A percentile compares a stretch with the other conserved stretches of the same genome.
These are phyloP conservation scores for Ophiodon elongatus DNA, from an alignment of 2,113 vertebrate species.

Conservation along the genomic window DNA sequence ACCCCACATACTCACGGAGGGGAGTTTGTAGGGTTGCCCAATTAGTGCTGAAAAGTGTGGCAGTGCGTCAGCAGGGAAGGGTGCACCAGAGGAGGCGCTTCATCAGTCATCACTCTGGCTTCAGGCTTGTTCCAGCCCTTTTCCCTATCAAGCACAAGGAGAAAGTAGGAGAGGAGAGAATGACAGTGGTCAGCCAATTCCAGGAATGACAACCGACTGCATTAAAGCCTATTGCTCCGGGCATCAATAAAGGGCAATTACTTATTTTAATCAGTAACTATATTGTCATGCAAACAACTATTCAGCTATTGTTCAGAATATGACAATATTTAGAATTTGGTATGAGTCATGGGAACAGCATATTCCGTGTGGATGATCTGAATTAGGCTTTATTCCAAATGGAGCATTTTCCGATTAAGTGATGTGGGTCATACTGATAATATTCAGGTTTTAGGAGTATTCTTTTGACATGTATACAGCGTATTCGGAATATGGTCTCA, in stretches of 20 bases:
- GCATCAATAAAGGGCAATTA: conserved; percentile 29
- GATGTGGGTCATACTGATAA: background rate
- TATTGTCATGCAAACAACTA: background rate
- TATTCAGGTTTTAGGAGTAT: background rate
- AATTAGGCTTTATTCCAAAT: background rate
- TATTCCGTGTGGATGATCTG: no score
- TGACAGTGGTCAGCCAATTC: conserved; percentile 61
- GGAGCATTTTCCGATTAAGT: background rate
- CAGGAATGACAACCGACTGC: conserved; percentile 55
- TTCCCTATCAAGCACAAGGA: conserved; percentile 71
- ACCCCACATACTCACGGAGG: conserved; percentile 65
- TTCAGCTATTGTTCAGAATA: background rate
- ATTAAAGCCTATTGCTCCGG: conserved; percentile 10
- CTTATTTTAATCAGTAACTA: conserved; percentile 14
- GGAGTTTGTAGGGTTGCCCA: conserved; percentile 81
- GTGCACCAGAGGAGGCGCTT: conserved; percentile 81
- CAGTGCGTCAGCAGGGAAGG: conserved; percentile 82
- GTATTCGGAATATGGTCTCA: background rate
- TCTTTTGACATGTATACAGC: background rate
- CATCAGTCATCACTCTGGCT: conserved; percentile 86
- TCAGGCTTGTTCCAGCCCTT: conserved; percentile 72
- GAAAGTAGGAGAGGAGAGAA: conserved; percentile 50
- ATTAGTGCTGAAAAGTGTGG: conserved; percentile 85
- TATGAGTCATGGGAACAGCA: background rate
- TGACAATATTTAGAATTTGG: background rate